Conservation (phyloP, 92 coral and sea anemone species). For the Porites evermanni region DNA sequence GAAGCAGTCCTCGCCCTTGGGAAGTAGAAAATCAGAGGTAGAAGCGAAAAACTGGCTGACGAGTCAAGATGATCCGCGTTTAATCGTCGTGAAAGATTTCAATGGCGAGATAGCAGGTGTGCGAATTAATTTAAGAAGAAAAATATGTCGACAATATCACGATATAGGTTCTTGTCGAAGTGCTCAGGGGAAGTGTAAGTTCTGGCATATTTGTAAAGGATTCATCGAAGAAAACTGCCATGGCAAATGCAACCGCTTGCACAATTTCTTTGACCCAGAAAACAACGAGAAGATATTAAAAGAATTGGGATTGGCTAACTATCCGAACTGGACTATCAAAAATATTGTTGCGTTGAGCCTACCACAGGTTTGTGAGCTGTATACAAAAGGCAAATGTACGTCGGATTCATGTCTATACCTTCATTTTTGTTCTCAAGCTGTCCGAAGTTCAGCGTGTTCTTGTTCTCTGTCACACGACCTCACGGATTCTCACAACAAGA, state of each 20-base stretch:
- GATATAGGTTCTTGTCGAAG: slow-evolving; percentile 31
- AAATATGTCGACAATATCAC: slow-evolving; percentile 56
- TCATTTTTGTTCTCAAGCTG: slow-evolving; percentile 49
- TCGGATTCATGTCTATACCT: slow-evolving; percentile 44
- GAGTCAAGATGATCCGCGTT: slow-evolving; percentile 11
- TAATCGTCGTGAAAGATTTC: slow-evolving; percentile 26
- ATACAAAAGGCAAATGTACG: slow-evolving; percentile 34
- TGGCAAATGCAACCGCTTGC: slow-evolving; percentile 36
- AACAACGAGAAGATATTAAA: slow-evolving; percentile 21
- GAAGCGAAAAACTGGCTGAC: slow-evolving; percentile 46
- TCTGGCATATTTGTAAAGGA: slow-evolving; percentile 65
- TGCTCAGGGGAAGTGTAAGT: slow-evolving; percentile 21
- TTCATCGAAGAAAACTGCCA: slow-evolving; percentile 55
- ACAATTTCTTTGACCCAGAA: slow-evolving; percentile 38
- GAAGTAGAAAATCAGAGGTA: background rate
- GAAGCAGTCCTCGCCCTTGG: slow-evolving; percentile 44
- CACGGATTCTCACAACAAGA: slow-evolving; percentile 42
- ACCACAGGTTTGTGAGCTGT: slow-evolving; percentile 59
- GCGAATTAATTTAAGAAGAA: slow-evolving; percentile 40
- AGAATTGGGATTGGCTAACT: slow-evolving; percentile 37
- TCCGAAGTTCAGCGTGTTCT: slow-evolving; percentile 14
- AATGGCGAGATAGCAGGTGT: slow-evolving; percentile 43
- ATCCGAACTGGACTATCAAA: slow-evolving; percentile 11
- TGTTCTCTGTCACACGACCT: slow-evolving; percentile 45
- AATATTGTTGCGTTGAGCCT: slow-evolving; percentile 48